Conservation (phyloP, 2,797 vertebrate genomes). For the Rhadinocentrus ornatus region DNA sequence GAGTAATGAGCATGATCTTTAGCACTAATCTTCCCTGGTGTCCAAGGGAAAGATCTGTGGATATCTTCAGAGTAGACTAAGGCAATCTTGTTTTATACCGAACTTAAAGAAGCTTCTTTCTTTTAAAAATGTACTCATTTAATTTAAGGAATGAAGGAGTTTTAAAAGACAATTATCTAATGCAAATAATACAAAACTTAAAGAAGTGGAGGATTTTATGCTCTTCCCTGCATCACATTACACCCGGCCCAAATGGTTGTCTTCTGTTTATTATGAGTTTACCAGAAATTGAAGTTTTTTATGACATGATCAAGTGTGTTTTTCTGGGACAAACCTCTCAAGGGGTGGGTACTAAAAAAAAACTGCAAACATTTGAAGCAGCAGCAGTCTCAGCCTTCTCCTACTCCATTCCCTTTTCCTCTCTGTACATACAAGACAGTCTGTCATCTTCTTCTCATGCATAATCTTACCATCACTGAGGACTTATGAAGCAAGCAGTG, state of each 20-base stretch:
- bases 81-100: too few species aligned
- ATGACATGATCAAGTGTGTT: slow-evolving; percentile 48
- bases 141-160: neutral
- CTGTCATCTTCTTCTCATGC: slow-evolving; percentile 27
- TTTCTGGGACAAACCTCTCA: slow-evolving; percentile 75
- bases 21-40: neutral
- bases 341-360: slow-evolving; percentile 10
- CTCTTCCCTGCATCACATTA: neutral
- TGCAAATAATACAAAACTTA: neutral
- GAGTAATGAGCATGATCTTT: neutral
- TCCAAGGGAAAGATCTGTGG: neutral
- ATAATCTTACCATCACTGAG: slow-evolving; percentile 2
- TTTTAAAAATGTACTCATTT: neutral
- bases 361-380: slow-evolving; percentile 48
- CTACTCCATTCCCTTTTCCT: slow-evolving; percentile 19
- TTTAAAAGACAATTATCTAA: neutral
- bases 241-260: slow-evolving; percentile 5
- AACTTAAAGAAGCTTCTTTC: slow-evolving; percentile 1
- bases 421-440: slow-evolving; percentile 14
- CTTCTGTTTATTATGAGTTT: slow-evolving; percentile 3
- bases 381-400: slow-evolving; percentile 24
- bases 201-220: neutral
- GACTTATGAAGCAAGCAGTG: neutral
- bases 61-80: neutral
- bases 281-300: neutral